Evolutionary conservation across 2,888 invertebrate species (phyloP).

Genomic region (Dione juno): DNA sequence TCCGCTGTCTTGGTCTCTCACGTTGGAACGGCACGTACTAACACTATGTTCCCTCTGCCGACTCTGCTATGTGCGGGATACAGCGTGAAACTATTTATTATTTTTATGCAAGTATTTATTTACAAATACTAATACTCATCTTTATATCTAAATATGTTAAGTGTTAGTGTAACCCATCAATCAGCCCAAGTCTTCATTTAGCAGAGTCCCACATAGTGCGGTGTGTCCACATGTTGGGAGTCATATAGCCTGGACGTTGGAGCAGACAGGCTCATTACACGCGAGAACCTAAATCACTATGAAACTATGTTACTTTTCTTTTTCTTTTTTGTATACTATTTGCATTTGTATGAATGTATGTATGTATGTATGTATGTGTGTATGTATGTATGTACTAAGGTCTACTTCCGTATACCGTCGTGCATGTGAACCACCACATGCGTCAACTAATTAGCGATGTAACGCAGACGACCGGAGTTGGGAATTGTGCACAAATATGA

Average conservation of each 20-base stretch:
- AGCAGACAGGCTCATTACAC: constrained; percentile 17
- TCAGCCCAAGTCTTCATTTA: constrained; percentile 10
- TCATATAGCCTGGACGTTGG: not conserved
- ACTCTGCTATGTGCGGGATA: too few relatives aligned
- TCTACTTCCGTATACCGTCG: not conserved
- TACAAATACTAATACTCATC: not conserved
- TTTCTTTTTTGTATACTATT: not conserved
- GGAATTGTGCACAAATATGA: constrained; percentile 12
- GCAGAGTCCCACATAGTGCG: not conserved
- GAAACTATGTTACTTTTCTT: not conserved
- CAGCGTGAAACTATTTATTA: too few relatives aligned
- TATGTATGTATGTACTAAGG: too few relatives aligned
- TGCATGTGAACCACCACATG: constrained; percentile 22
- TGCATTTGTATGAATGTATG: too few relatives aligned
- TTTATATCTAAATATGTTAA: not conserved
- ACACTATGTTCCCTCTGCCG: too few relatives aligned
- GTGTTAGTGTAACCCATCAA: not conserved
- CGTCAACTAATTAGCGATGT: constrained; percentile 29
- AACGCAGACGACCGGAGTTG: constrained; percentile 5
- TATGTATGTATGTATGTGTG: too few relatives aligned
- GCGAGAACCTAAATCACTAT: constrained; percentile 1
- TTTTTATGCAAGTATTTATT: too few relatives aligned
- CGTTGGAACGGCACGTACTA: too few relatives aligned
- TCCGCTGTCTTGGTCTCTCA: too few relatives aligned
- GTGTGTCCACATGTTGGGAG: not conserved